Conservation (phyloP, 1,140 invertebrate genomes). For the Xylocopa sonorina region DNA sequence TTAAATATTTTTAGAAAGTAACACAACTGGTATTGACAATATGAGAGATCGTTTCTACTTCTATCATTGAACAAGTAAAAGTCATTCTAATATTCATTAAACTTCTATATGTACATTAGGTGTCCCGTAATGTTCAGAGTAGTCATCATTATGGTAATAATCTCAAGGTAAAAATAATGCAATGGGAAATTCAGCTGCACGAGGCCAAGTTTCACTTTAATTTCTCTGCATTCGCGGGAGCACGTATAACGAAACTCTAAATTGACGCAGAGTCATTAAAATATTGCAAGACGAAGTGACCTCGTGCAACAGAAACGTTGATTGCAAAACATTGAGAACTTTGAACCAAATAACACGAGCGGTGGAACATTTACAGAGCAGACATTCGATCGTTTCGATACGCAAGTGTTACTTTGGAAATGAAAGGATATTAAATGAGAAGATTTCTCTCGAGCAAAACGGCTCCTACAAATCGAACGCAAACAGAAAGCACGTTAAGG, state of each 20-base stretch:
- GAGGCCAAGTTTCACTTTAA: conserved; percentile 3
- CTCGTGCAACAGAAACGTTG: neutral
- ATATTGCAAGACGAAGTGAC: neutral
- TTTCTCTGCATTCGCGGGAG: neutral
- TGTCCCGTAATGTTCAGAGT: neutral
- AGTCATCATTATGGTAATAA: neutral
- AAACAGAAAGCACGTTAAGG: neutral
- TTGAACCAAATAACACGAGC: no score
- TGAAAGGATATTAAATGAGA: no score
- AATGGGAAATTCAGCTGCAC: neutral
- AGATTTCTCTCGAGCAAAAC: no score
- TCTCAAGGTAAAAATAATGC: neutral
- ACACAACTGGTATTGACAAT: no score
- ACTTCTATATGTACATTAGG: neutral
- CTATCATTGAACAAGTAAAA: neutral
- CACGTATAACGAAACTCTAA: neutral
- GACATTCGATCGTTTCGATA: no score
- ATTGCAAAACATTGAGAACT: neutral
- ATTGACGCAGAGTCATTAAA: neutral
- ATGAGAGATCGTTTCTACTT: no score
- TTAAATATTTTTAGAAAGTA: no score
- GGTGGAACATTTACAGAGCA: no score
- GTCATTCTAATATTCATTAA: neutral
- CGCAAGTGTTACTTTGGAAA: no score
- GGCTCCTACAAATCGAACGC: neutral